Base-by-base conservation (phyloP, 1,140 invertebrate genomes). In the Panulirus ornatus region DNA sequence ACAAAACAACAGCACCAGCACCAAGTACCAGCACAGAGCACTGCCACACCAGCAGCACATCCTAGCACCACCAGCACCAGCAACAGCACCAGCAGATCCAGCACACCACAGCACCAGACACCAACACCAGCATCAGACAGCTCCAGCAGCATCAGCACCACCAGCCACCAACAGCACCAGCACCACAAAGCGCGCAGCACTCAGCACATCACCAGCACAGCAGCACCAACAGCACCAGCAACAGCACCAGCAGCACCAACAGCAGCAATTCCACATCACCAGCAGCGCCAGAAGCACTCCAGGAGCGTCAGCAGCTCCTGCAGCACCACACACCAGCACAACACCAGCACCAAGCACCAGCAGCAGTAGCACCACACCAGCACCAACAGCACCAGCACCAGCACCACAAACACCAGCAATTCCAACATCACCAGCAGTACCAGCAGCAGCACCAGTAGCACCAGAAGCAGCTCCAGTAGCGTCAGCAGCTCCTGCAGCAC, bases 81-180 rank as follows among this genome's bases (percentile, higher is more conserved):
- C 75, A 78, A 14, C 75, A 78, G 75, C 75, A 78, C 75, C 75
- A 78, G 75, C 75, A 78, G 8, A 14, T 34, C 34, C 75, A 78
- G 34, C 75, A 78, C 30, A n/a, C n/a, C n/a, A n/a, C n/a, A n/a
- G n/a, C n/a, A n/a, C n/a, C n/a, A n/a, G n/a, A n/a, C n/a, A n/a
- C n/a, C n/a, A n/a, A n/a, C n/a, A n/a, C n/a, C n/a, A n/a, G n/a
- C n/a, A n/a, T n/a, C n/a, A n/a, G n/a, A n/a, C n/a, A n/a, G n/a
- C n/a, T n/a, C n/a, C 75, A 38, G 34, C 75, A 78, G 8, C 75
- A 78, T 9, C 75, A 78, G 34, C 75, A 78, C 8, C 75, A 78
- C 34, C 75, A 78, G 8, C 75, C 14, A 27, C 75, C n/a, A n/a
- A n/a, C n/a, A n/a, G n/a, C n/a, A n/a, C n/a, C n/a, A n/a, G n/a